Conservation (phyloP, 2,888 invertebrate genomes). For the Pecten maximus region DNA sequence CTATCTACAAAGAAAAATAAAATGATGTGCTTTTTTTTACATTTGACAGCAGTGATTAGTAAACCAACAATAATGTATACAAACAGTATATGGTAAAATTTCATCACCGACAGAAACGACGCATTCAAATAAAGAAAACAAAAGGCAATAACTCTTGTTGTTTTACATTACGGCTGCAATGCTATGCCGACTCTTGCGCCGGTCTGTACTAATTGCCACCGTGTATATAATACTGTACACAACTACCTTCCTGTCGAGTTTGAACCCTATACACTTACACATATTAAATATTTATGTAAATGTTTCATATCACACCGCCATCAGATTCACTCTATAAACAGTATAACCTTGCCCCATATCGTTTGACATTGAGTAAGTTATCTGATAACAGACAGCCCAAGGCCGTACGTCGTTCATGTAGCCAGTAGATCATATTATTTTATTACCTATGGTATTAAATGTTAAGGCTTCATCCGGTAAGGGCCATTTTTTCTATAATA, state of each 20-base stretch:
- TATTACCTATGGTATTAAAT: no score
- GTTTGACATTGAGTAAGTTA: background rate
- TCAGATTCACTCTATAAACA: background rate
- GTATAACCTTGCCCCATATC: background rate
- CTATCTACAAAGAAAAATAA: no score
- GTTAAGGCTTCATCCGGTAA: no score
- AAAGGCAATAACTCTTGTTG: background rate
- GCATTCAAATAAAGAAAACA: background rate
- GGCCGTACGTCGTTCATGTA: no score
- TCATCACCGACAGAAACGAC: background rate
- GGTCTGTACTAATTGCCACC: background rate
- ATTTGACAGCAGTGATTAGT: background rate
- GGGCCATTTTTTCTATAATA: no score
- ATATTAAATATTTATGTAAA: background rate
- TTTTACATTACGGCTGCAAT: background rate
- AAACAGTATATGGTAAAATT: background rate
- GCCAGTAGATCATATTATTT: no score
- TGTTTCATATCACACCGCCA: background rate
- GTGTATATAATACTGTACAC: no score
- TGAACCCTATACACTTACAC: no score
- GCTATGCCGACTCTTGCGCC: background rate
- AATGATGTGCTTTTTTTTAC: no score
- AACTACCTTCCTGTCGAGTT: no score
- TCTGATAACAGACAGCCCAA: background rate
- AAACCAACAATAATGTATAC: background rate